These are phyloP conservation scores for Labeo calbasu DNA, from an alignment of 2,797 vertebrate genomes.

Conservation along the genomic window DNA sequence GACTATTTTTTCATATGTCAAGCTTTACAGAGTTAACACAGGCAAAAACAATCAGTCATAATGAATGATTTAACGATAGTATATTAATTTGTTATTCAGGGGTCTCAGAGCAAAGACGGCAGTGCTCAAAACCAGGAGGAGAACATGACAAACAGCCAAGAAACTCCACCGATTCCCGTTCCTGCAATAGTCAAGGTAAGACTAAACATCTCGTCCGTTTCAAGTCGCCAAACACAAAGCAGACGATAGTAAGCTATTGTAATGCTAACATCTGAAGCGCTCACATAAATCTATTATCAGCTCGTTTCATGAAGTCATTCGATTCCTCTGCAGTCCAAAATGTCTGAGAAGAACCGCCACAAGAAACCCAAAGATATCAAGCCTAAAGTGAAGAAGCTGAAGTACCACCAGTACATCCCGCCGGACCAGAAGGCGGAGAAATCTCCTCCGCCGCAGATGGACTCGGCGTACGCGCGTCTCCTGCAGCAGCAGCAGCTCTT, in stretches of 20 bases:
- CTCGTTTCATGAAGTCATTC: background rate
- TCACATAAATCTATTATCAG: background rate
- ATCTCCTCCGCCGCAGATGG: constrained; percentile 96
- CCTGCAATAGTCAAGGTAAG: constrained; percentile 88
- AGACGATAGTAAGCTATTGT: too few species aligned
- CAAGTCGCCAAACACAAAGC: background rate
- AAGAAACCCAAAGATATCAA: constrained; percentile 99
- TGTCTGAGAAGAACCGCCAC: constrained; percentile 92
- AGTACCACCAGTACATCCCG: constrained; percentile 98
- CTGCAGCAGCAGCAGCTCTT: constrained; percentile 98
- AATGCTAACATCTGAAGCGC: background rate
- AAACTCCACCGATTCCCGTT: constrained; percentile 73
- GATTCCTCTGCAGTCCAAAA: constrained; percentile 82
- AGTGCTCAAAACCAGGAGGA: constrained; percentile 78
- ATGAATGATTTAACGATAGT: background rate
- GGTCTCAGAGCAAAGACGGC: constrained; percentile 74
- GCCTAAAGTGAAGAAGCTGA: constrained; percentile 98
- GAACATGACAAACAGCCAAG: constrained; percentile 71
- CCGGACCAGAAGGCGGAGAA: constrained; percentile 97
- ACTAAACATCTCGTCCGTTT: background rate
- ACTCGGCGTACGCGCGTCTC: constrained; percentile 95
- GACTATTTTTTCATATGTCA: background rate
- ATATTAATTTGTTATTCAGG: constrained; percentile 59
- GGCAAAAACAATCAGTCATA: background rate
- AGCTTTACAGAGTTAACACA: background rate